Evolutionary conservation across 1,140 invertebrate species (phyloP).

Genomic region (Drosophila nikananu): DNA sequence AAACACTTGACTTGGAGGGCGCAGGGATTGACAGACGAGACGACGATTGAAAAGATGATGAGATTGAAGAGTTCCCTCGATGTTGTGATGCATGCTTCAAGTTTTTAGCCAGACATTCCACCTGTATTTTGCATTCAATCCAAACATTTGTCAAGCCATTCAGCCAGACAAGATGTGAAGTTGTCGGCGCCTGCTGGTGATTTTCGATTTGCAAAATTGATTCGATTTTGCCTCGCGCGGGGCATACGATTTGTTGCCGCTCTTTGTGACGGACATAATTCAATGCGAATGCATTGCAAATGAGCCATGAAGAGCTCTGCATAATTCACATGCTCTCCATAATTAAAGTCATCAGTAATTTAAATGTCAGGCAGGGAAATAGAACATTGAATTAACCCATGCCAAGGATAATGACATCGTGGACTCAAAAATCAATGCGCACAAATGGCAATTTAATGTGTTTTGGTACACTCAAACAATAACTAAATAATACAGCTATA

Average conservation of each 20-base stretch:
- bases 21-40: conserved; percentile 42
- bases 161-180: conserved; percentile 45
- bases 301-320: conserved; percentile 30
- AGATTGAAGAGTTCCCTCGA: conserved; percentile 15
- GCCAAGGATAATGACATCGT: background rate
- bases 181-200: conserved; percentile 23
- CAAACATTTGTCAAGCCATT: conserved; percentile 60
- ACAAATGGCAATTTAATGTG: background rate
- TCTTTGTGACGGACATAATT: conserved; percentile 36
- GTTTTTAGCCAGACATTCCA: conserved; percentile 25
- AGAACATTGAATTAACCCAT: background rate
- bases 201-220: conserved; percentile 52
- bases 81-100: conserved; percentile 28
- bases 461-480: background rate
- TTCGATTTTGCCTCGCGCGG: conserved; percentile 22
- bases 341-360: conserved; percentile 32
- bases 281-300: conserved; percentile 24
- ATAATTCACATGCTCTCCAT: conserved; percentile 22
- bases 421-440: background rate
- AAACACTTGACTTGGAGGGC: conserved; percentile 49
- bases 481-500: background rate
- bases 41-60: conserved; percentile 15
- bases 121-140: conserved; percentile 50
- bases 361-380: conserved; percentile 3
- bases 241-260: background rate